phyloP scores from a whole-genome alignment of 2,888 invertebrate species.

The Polyommatus iphigenia region DNA sequence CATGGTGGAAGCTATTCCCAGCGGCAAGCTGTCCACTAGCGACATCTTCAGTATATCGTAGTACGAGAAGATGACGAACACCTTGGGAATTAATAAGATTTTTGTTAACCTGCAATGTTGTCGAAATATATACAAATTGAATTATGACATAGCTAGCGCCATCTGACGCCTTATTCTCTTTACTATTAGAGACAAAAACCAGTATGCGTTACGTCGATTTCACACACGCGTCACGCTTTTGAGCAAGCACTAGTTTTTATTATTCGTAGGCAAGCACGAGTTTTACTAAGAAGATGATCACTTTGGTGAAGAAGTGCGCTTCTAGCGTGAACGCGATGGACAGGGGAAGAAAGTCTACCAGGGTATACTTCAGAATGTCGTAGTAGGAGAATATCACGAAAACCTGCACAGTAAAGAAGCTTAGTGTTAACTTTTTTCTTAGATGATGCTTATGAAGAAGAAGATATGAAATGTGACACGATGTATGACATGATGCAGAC shows the following conservation, averaged over 20 bases:
- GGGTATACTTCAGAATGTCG: conserved; percentile 87
- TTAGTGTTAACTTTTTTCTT: not conserved
- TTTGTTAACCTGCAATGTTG: no score
- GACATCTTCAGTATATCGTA: conserved; percentile 89
- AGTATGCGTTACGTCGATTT: no score
- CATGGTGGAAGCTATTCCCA: conserved; percentile 87
- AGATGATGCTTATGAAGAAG: conserved; percentile 63
- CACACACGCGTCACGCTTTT: no score
- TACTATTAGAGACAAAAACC: no score
- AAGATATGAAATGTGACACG: conserved; percentile 80
- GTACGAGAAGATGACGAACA: conserved; percentile 89
- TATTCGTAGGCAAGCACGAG: no score
- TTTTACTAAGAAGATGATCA: no score
- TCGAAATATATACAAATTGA: no score
- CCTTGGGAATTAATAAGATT: conserved; percentile 36
- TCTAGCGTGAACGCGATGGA: conserved; percentile 89
- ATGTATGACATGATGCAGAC: conserved; percentile 9
- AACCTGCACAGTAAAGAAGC: conserved; percentile 49
- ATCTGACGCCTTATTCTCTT: no score
- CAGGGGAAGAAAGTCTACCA: conserved; percentile 90
- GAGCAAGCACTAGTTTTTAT: no score
- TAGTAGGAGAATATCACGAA: conserved; percentile 91
- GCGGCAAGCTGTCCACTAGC: conserved; percentile 89
- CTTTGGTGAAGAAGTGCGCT: conserved; percentile 67
- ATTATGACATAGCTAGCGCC: no score